Evolutionary conservation across 1,140 invertebrate species (phyloP), one percentile per base, ranked within the genome.

Genomic region (Drosophila orosa): DNA sequence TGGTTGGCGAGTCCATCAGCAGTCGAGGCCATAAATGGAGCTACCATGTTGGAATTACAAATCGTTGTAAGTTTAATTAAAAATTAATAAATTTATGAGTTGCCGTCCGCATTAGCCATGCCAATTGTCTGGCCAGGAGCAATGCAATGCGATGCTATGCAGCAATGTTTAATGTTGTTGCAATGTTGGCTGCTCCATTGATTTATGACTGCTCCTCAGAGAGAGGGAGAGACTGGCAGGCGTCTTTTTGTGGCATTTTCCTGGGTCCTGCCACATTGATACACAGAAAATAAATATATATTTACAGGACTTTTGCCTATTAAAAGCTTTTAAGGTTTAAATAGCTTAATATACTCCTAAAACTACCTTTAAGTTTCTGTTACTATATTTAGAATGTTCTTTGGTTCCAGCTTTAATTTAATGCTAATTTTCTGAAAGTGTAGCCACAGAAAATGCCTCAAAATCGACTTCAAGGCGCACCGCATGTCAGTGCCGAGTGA

Each of bases 61-160:
- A 89, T 87, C 83, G 73, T 80, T 87, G 83, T 87, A 77, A 75
- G 80, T 89, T 87, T 87, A 87, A 87, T 87, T 87, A 87, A 89
- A 89, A 89, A 89, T 85, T 89, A 89, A 89, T 89, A 89, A 89
- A 89, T 89, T 89, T 89, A 89, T 87, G 84, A 84, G 80, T 84
- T 84, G 84, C 84, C 84, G 74, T 80, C 45, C 80, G 84, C 85
- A 83, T 89, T 87, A 89, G 83, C 80, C 84, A 87, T 87, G 84
- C 80, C 84, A 87, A 89, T 87, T 87, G 84, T 83, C 56, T 79
- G 81, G 74, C 74, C 83, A 73, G 67, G 29, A 61, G 63, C 79
- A 77, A 61, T 76, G 63, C 79, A 77, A 61, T 76, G 74, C 57
- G 17, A 42, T 48, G 54, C 47, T 12, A 48, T 56, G 54, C 47